phyloP scores from a whole-genome alignment of 2,113 vertebrate species.

The Hucho hucho region DNA sequence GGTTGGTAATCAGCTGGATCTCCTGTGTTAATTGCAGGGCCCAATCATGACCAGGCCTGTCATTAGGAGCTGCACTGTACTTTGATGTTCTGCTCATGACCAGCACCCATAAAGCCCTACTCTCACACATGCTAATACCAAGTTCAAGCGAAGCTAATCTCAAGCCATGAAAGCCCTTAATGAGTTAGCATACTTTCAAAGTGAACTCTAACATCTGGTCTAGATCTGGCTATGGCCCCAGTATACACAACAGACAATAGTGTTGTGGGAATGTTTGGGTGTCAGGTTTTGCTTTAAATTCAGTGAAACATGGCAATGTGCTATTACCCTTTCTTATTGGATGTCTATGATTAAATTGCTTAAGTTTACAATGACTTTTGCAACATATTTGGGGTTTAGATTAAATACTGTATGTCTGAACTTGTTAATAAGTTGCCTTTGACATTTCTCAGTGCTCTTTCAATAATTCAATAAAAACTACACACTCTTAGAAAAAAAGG shows the following conservation, averaged over 20 bases:
- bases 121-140: slow-evolving; percentile 39
- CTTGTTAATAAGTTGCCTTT: neutral
- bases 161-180: slow-evolving; percentile 53
- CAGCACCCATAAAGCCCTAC: slow-evolving; percentile 40
- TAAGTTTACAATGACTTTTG: neutral
- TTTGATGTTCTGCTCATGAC: slow-evolving; percentile 62
- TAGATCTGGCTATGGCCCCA: slow-evolving; percentile 15
- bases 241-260: slow-evolving; percentile 31
- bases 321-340: neutral
- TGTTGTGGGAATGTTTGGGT: slow-evolving; percentile 20
- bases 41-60: slow-evolving; percentile 50
- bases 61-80: slow-evolving; percentile 47
- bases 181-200: slow-evolving; percentile 49
- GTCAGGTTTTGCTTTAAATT: slow-evolving; percentile 11
- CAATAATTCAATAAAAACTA: neutral
- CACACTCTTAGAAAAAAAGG: no score
- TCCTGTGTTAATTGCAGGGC: slow-evolving; percentile 42
- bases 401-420: neutral
- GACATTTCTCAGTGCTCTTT: neutral
- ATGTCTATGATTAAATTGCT: neutral
- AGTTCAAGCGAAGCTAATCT: slow-evolving; percentile 29
- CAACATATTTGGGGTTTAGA: neutral
- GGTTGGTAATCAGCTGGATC: slow-evolving; percentile 41
- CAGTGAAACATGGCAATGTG: neutral
- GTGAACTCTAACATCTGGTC: slow-evolving; percentile 58